Conservation (phyloP, 2,888 invertebrate species). For the Melangyna quadrimaculata region DNA sequence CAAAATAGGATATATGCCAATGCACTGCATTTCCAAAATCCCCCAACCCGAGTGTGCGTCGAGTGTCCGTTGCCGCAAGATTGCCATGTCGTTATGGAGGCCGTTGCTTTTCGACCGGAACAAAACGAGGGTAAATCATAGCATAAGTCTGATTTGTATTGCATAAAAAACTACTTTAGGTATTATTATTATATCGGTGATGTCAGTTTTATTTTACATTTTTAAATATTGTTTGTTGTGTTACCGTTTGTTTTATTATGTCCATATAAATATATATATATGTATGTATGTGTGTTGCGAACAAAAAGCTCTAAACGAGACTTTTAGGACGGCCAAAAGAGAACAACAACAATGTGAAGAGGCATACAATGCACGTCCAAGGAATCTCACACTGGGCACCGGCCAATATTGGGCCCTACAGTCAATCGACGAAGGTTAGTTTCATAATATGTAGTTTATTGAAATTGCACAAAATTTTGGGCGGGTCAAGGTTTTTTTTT, state of each 20-base stretch:
- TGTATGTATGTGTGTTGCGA: conserved; percentile 64
- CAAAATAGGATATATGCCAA: conserved; percentile 90
- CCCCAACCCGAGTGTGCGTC: conserved; percentile 93
- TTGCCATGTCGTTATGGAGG: conserved; percentile 90
- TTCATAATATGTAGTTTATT: not conserved
- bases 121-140: conserved; percentile 67
- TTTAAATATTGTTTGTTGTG: conserved; percentile 46
- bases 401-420: conserved; percentile 97
- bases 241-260: conserved; percentile 58
- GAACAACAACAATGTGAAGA: conserved; percentile 77
- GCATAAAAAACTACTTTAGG: conserved; percentile 38
- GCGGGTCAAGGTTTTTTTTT: no score
- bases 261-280: conserved; percentile 56
- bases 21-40: conserved; percentile 88
- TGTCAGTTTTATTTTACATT: conserved; percentile 15
- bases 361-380: conserved; percentile 95
- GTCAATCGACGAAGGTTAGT: conserved; percentile 92
- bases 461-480: no score
- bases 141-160: conserved; percentile 57
- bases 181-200: conserved; percentile 35
- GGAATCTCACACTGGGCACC: conserved; percentile 99
- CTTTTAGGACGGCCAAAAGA: conserved; percentile 72
- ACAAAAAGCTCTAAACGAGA: conserved; percentile 70
- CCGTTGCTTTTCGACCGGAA: conserved; percentile 83
- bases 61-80: conserved; percentile 88